Evolutionary conservation across 1,140 invertebrate genomes (phyloP), one percentile per base, ranked within the genome.

Genomic region (Aphelinus atriplicis): DNA sequence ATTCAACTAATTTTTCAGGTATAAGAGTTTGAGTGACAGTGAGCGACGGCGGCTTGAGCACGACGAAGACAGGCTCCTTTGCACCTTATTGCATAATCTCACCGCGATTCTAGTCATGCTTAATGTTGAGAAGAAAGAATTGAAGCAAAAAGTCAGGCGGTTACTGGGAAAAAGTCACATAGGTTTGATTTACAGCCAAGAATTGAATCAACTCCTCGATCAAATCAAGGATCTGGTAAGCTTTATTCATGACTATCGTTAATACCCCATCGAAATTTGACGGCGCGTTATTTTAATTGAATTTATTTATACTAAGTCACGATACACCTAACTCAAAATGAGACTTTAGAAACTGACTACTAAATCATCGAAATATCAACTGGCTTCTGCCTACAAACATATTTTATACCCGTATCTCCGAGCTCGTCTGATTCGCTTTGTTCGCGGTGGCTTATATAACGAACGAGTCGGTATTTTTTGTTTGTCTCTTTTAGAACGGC

Each of bases 81-180:
- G 97, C 7, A 98, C 96, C 1, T 93, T 99, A 88, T 88, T 99
- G 10, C 99, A 98, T 85, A 99, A 99, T 88, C 89, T 99, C 75
- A 97, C 96, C 1, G 96, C 96, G 6, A 98, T 98, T 78, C 93
- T 99, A 91, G 93, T 99, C 1, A 97, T 99, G 95, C 89, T 98
- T 76, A 94, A 94, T 80, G 94, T 97, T 0, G 92, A 94, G 56
- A 94, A 97, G 80, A 91, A 92, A 51, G 95, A 97, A 81, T 89
- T 98, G 46, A 94, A 95, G 80, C 92, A 95, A 66, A 99, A 99
- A 90, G 92, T 97, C n/a, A 90, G 98, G 46, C 91, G 98, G 55
- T 85, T 99, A 63, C 89, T 99, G 1, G 98, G 97, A 1, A 99
- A 99, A 86, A 98, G 97, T 86, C 98, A 99, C 83, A 99, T 99